Evolutionary conservation across 2,113 vertebrate species (phyloP), one percentile per base, ranked within the genome.

Genomic region (Osmerus mordax): DNA sequence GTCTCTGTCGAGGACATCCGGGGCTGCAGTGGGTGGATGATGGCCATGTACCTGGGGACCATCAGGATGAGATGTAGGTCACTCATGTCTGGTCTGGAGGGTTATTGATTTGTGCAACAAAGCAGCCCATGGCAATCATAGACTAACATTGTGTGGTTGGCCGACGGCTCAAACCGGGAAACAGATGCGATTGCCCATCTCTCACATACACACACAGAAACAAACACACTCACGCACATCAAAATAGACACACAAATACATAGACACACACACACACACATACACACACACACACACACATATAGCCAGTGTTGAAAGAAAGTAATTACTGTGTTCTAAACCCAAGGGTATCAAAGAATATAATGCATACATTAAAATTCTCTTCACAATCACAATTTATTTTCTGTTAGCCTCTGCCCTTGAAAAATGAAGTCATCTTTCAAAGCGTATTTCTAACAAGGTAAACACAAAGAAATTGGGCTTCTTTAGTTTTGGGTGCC

Each of bases 21-120:
- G 65, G 96, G 97, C 84, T 95, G 92, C 73, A 99, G 92, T 0
- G 97, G 97, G 74, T 97, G 96, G 82, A 99, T 99, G 87, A 99
- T 99, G 66, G 97, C 97, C 95, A 98, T 91, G 87, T 99, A 99
- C 90, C 97, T 99, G 90, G 76, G 32, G 73, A 54, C 67, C 8
- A 47, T 72, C 69, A 74, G 56, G 21, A 25, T 65, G 52, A 47
- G 60, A 59, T 13, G 36, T 19, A n/a, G 16, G 1, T 25, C 23
- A 28, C 41, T n/a, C 19, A 36, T 36, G 18, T 23, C 51, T 18
- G 29, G 16, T 21, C 32, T 47, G 36, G 25, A 64, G n/a, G 61
- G n/a, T n/a, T 65, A 41, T 15, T 3, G 9, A 41, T 29, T 15
- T 5, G 3, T 51, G 36, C 15, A 63, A 54, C 54, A 16, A 56